Evolutionary conservation across 1,140 invertebrate genomes (phyloP).

Genomic region (Akabosia matsudoensis): DNA sequence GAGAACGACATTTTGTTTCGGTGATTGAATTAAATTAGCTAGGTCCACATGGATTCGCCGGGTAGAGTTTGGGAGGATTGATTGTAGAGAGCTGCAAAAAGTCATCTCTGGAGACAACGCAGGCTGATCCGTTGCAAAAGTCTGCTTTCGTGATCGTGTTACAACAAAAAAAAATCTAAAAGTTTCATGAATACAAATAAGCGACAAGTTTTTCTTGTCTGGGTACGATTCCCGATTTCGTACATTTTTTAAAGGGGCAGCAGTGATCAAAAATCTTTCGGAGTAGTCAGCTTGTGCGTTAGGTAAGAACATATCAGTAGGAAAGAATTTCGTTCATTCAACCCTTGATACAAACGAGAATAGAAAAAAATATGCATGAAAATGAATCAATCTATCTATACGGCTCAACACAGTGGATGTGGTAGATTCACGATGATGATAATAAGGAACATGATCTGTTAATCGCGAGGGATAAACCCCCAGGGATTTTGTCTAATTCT

Average conservation of each 20-base stretch:
- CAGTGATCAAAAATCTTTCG: no score
- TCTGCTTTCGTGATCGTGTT: not conserved
- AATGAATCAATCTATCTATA: constrained; percentile 9
- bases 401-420: not conserved
- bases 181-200: constrained; percentile 4
- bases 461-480: constrained; percentile 47
- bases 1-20: no score
- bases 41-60: no score
- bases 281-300: not conserved
- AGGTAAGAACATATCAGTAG: no score
- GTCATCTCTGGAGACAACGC: not conserved
- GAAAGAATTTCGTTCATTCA: no score
- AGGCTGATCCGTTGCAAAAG: not conserved
- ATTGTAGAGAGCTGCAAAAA: no score
- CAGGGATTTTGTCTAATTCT: constrained; percentile 46
- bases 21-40: no score
- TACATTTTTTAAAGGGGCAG: no score
- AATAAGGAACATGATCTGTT: constrained; percentile 46
- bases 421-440: not conserved
- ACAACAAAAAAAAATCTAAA: not conserved
- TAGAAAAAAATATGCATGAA: not conserved
- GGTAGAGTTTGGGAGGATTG: no score
- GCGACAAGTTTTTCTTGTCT: not conserved
- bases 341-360: not conserved
- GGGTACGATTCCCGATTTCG: not conserved